These are phyloP conservation scores for Ischnura elegans DNA, from an alignment of 2,888 invertebrate species.

Conservation along the genomic window DNA sequence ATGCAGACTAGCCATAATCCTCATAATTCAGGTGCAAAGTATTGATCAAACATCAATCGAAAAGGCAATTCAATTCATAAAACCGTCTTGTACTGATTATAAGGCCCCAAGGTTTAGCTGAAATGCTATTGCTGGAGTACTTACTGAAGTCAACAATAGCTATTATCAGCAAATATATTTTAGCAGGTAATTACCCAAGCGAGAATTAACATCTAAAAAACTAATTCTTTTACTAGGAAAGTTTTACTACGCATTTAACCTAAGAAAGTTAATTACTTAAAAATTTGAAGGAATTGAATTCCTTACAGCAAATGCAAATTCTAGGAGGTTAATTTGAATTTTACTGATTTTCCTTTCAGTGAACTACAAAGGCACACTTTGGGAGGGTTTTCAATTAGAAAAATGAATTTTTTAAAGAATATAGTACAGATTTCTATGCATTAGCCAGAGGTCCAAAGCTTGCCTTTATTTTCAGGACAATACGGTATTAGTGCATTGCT, in stretches of 20 bases:
- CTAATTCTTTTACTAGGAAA: constrained; percentile 49
- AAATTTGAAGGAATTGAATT: constrained; percentile 36
- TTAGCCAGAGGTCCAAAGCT: constrained; percentile 54
- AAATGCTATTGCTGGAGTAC: constrained; percentile 63
- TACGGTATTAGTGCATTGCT: constrained; percentile 67
- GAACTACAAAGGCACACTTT: constrained; percentile 64
- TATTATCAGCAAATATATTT: constrained; percentile 59
- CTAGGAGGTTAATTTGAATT: not conserved
- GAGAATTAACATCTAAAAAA: constrained; percentile 50
- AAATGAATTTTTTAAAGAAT: not conserved
- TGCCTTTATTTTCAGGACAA: constrained; percentile 66
- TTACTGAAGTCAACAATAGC: constrained; percentile 64
- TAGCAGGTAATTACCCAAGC: constrained; percentile 63
- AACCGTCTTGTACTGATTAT: constrained; percentile 65
- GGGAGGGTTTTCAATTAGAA: not conserved
- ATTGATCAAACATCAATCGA: constrained; percentile 64
- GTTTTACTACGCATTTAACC: constrained; percentile 48
- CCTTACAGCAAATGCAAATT: constrained; percentile 26
- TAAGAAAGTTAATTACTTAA: constrained; percentile 33
- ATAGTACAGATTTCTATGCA: not conserved
- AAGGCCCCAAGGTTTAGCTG: constrained; percentile 60
- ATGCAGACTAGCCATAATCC: constrained; percentile 66
- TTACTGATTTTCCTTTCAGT: constrained; percentile 21
- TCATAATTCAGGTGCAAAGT: constrained; percentile 64
- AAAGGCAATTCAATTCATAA: constrained; percentile 65